Conservation (phyloP, 2,113 vertebrate species). For the Pterophyllum scalare region DNA sequence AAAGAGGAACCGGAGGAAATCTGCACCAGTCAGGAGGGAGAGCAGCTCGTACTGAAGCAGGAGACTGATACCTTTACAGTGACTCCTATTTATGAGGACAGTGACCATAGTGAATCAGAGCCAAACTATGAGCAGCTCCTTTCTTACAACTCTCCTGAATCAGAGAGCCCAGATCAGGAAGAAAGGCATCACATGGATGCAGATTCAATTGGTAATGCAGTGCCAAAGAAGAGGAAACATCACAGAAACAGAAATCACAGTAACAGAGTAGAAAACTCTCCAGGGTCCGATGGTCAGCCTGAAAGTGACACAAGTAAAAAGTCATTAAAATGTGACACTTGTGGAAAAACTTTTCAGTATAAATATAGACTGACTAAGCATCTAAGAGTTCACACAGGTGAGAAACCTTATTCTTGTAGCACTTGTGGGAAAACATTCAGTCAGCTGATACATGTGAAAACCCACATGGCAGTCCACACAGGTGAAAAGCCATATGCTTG, state of each 20-base stretch:
- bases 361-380: background rate
- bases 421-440: background rate
- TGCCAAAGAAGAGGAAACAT: background rate
- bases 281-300: background rate
- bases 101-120: background rate
- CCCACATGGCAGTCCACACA: background rate
- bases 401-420: background rate
- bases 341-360: background rate
- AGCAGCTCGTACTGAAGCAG: background rate
- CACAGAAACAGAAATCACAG: background rate
- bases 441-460: background rate
- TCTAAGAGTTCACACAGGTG: conserved; percentile 3
- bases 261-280: background rate
- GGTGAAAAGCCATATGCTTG: background rate
- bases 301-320: background rate
- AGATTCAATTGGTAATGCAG: background rate
- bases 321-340: background rate
- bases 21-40: background rate
- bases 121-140: background rate
- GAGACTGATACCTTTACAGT: background rate
- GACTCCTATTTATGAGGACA: background rate
- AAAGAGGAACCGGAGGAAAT: background rate
- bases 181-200: background rate
- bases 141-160: background rate
- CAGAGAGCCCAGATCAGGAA: background rate